Percentiles rank a stretch among this genome's conserved stretches.
Evolutionary conservation across 2,888 invertebrate genomes (phyloP).

Genomic region (Venusia cambrica): DNA sequence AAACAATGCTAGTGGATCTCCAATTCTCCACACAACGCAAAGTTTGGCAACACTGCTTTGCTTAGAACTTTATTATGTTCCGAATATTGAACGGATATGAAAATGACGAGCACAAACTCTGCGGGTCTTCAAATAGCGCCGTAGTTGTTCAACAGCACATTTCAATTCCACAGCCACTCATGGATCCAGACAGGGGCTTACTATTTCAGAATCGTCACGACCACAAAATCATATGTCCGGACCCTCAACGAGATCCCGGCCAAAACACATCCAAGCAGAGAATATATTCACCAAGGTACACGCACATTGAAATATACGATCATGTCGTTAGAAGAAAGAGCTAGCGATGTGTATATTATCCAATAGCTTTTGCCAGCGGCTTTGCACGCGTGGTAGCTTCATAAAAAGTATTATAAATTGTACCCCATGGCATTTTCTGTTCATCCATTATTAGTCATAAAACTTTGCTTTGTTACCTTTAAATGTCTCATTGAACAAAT

Average conservation of each 20-base stretch:
- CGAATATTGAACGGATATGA: constrained; percentile 7
- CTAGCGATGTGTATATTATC: too few relatives aligned
- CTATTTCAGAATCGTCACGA: constrained; percentile 91
- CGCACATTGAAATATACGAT: constrained; percentile 89
- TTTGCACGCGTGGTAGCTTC: too few relatives aligned
- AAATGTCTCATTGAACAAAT: too few relatives aligned
- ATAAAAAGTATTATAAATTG: too few relatives aligned
- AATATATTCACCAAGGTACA: constrained; percentile 84
- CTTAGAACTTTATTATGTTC: constrained; percentile 7
- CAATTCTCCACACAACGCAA: too few relatives aligned
- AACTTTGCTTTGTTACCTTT: too few relatives aligned
- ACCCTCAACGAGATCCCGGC: constrained; percentile 83
- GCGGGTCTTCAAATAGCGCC: background rate
- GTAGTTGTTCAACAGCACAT: background rate
- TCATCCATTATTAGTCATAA: too few relatives aligned
- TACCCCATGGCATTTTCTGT: too few relatives aligned
- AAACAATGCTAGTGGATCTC: constrained; percentile 9
- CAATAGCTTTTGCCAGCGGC: too few relatives aligned
- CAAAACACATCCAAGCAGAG: constrained; percentile 84
- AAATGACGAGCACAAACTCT: constrained; percentile 1
- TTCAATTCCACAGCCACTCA: constrained; percentile 71
- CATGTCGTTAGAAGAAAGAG: constrained; percentile 85
- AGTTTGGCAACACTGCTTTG: constrained; percentile 7
- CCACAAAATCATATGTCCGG: constrained; percentile 87
- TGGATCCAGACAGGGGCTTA: constrained; percentile 87